Evolutionary conservation across 2,113 vertebrate genomes (phyloP), one percentile per base, ranked within the genome.

Genomic region (Caranx melampygus): DNA sequence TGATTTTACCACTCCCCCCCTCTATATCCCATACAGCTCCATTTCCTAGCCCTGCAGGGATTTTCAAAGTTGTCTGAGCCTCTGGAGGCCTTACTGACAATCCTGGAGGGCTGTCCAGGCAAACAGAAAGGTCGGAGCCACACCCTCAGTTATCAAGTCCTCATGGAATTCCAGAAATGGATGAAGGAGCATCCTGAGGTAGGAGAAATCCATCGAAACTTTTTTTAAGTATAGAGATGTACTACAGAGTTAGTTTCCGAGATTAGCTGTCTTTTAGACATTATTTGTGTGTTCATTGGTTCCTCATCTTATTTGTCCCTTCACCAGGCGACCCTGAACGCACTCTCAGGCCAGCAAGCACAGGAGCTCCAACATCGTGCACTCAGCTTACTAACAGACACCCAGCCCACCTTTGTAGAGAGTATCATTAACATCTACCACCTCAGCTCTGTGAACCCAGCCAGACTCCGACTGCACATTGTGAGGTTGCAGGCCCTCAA

Each of bases 151-250:
- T 82, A 90, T 54, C 85, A 92, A 3, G 57, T 95, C 66, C 86
- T 95, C 21, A 52, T 81, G 7, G 93, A 95, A 86, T 95, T 95
- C 71, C 86, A 88, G 63, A 82, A 45, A 14, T 96, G 95, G 95
- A 63, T 89, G 57, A 82, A 85, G 34, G 75, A 82, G 31, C 72
- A 78, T 78, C 91, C 92, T 7, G 80, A 91, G 90, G 92, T 92
- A 70, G 13, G 58, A 3, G 0, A 66, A 16, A 72, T 31, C 20
- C 21, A 37, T 18, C 20, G 21, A 60, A 40, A 35, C 6, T 31
- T 52, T 67, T 42, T 61, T 31, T 34, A 59, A 68, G 6, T 11
- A 11, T 35, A 74, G 34, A 79, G 55, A 64, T 37, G 37, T 14
- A 13, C 35, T 13, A 3, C 45, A 35, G 35, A 44, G 60, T 14